Evolutionary conservation across 2,888 invertebrate species (phyloP).

Genomic region (Nysson spinosus): DNA sequence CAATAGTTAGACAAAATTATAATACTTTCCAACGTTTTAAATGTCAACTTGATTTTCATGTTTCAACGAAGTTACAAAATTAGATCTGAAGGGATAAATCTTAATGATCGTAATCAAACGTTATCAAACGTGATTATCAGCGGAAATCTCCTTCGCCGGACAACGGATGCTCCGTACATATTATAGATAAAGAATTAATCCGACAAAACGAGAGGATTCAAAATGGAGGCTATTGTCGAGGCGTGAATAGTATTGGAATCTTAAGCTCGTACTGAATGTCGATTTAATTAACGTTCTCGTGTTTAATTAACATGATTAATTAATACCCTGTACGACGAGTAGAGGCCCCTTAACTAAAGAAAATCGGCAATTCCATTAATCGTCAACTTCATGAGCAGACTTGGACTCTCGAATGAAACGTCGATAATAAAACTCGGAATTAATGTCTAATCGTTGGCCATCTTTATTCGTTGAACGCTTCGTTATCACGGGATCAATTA

Average conservation of each 20-base stretch:
- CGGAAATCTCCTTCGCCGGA: background rate
- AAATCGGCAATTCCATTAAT: slow-evolving; percentile 35
- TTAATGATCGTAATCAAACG: too few species aligned
- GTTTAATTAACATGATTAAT: slow-evolving; percentile 29
- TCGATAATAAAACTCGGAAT: too few species aligned
- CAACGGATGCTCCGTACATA: background rate
- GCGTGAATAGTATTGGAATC: background rate
- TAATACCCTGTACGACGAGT: slow-evolving; percentile 39
- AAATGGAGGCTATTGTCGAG: slow-evolving; percentile 17
- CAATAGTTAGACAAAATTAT: too few species aligned
- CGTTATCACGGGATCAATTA: background rate
- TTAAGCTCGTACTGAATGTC: slow-evolving; percentile 25
- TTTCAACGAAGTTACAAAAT: too few species aligned
- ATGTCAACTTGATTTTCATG: too few species aligned
- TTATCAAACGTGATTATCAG: background rate
- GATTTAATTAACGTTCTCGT: slow-evolving; percentile 9
- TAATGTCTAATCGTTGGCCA: background rate
- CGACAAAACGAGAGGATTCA: slow-evolving; percentile 5
- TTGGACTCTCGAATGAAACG: background rate
- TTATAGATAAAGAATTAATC: background rate
- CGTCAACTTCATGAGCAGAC: background rate
- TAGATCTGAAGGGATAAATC: too few species aligned
- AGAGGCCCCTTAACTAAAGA: slow-evolving; percentile 16
- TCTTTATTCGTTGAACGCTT: background rate
- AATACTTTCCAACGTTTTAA: too few species aligned